Conservation (phyloP, 2,888 invertebrate species). For the Scaptomyza parva region DNA sequence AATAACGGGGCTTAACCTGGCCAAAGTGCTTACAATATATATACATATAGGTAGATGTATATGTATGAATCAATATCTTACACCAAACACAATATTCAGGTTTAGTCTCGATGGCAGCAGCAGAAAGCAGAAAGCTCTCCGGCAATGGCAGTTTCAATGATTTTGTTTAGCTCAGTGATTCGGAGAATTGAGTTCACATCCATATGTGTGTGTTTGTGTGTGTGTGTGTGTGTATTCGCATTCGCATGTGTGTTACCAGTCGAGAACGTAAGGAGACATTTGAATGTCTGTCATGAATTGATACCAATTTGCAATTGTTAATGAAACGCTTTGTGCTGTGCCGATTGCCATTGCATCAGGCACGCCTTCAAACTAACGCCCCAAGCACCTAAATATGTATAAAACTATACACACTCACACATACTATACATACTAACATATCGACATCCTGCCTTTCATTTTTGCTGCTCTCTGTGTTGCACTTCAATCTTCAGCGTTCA, state of each 20-base stretch:
- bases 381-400: slow-evolving; percentile 23
- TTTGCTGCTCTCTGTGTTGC: slow-evolving; percentile 44
- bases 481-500: slow-evolving; percentile 64
- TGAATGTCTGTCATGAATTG: slow-evolving; percentile 75
- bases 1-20: slow-evolving; percentile 26
- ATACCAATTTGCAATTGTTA: slow-evolving; percentile 82
- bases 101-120: slow-evolving; percentile 1
- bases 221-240: background rate
- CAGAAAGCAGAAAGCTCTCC: slow-evolving; percentile 14
- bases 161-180: slow-evolving; percentile 82
- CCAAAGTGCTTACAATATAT: slow-evolving; percentile 27
- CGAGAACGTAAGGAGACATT: slow-evolving; percentile 50
- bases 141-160: slow-evolving; percentile 80
- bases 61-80: slow-evolving; percentile 40
- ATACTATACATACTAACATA: background rate
- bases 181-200: slow-evolving; percentile 77
- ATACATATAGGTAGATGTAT: too few species aligned
- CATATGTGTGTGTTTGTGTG: background rate
- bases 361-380: slow-evolving; percentile 27
- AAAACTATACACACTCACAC: slow-evolving; percentile 9
- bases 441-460: slow-evolving; percentile 10
- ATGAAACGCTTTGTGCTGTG: slow-evolving; percentile 78
- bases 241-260: slow-evolving; percentile 18
- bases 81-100: slow-evolving; percentile 16
- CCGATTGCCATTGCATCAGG: slow-evolving; percentile 68